Evolutionary conservation across 2,113 vertebrate species (phyloP), one percentile per base, ranked within the genome.

Genomic region (Grammomys dolichurus): DNA sequence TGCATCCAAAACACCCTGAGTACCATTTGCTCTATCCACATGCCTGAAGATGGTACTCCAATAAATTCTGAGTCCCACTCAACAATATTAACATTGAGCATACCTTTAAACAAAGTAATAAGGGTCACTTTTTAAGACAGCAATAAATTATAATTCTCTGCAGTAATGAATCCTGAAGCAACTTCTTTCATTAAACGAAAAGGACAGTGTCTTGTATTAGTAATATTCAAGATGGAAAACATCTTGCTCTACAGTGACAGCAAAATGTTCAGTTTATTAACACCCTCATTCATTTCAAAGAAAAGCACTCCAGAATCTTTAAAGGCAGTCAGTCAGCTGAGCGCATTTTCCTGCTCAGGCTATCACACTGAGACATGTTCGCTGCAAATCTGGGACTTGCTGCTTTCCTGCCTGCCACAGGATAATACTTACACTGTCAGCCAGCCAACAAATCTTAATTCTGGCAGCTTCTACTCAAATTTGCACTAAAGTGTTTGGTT

Each of bases 141-240:
- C 70, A 91, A 95, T 93, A 90, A 56, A 97, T 91, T 94, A 75
- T 76, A 93, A 94, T 90, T 92, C 67, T 95, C 43, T 93, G 19
- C 28, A 96, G 91, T 60, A 96, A 93, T 91, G 93, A 96, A 93
- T 93, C 54, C 67, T 51, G 11, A 94, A 86, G 67, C 43, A 97
- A 96, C 84, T 48, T 58, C 33, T 85, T 94, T 51, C 70, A 87
- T 91, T 93, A 92, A 90, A 72, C 33, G 28, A 92, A 95, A 96
- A 95, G 48, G 76, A 96, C 20, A 81, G n/a, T 91, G 54, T 95
- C 78, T 82, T 87, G 88, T 73, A 95, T 96, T 48, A 92, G 70
- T 91, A 96, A 60, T 93, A 90, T 58, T 92, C 43, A 77, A 13
- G 89, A 93, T 17, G 56, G 22, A 56, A 95, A 95, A 94, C 65